A percentile compares a stretch with the other conserved stretches of the same genome.
These are phyloP conservation scores for Crenichthys baileyi DNA, from an alignment of 2,797 vertebrate genomes.

Conservation along the genomic window DNA sequence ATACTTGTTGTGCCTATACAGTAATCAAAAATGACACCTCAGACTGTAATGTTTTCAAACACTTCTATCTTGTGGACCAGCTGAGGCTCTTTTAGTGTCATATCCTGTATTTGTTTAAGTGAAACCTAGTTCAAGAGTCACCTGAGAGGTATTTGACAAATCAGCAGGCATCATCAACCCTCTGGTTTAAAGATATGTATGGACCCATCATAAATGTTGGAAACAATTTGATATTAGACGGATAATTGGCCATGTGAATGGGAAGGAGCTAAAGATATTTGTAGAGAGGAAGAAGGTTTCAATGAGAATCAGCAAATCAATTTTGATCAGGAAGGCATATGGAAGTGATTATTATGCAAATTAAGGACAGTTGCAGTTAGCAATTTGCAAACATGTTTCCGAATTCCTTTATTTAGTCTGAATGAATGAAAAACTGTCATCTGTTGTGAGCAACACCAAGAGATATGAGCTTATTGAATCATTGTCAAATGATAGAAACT, in stretches of 20 bases:
- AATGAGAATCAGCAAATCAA: not conserved
- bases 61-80: not conserved
- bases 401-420: not conserved
- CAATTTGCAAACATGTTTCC: not conserved
- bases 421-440: not conserved
- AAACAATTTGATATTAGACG: not conserved
- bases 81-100: not conserved
- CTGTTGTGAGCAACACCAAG: not conserved
- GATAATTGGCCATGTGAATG: not conserved
- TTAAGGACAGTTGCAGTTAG: not conserved
- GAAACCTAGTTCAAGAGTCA: not conserved
- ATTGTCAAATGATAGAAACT: not conserved
- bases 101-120: not conserved
- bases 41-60: not conserved
- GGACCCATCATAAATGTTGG: not conserved
- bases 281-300: not conserved
- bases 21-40: slow-evolving; percentile 8
- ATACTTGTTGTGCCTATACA: not conserved
- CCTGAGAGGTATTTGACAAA: not conserved
- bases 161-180: not conserved
- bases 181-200: not conserved
- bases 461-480: not conserved
- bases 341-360: slow-evolving; percentile 11
- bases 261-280: not conserved
- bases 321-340: slow-evolving; percentile 5